Base-by-base conservation (phyloP, 1,140 invertebrate species). In the Ruditapes philippinarum region DNA sequence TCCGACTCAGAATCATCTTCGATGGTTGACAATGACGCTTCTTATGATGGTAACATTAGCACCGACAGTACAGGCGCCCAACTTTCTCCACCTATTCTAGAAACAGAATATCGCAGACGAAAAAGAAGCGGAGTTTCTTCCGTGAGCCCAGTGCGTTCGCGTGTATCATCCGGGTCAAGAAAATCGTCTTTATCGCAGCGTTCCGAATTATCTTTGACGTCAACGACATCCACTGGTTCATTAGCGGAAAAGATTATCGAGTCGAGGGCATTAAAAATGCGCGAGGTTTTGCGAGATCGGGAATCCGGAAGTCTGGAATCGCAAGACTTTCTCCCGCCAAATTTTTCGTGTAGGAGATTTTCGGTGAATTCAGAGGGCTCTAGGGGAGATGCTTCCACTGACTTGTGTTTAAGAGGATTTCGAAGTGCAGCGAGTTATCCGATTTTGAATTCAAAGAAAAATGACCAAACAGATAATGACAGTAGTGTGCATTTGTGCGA, bases 241-340 rank as follows among this genome's bases (percentile, higher is more conserved):
- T 73, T 84, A 17, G 60, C 62, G 11, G 82, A 84, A n/a, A 49
- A 51, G 38, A 84, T 84, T 33, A 70, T 84, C 19, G 82, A 84
- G 36, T 9, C 82, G 25, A 65, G 82, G 28, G 82, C 51, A 12
- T 28, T 68, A n/a, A 49, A 3, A 49, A 54, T 42, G 22, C 22
- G 31, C 22, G 76, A 28, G 25, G 28, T 62, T 62, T 4, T 62
- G 28, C 22, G n/a, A 62, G 57, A 62, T 25, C 57, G n/a, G 25
- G n/a, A 62, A 28, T n/a, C 4, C 40, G 70, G 40, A 42, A 57
- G 74, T 49, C 19, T 36, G n/a, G 74, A 78, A 1, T 76, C 73
- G 3, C 9, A 33, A 9, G 60, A 65, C 33, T 65, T n/a, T 19
- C 60, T 65, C n/a, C n/a, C 31, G 25, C 11, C n/a, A 65, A 33